Base-by-base conservation (phyloP, 2,113 vertebrate species). In the Athene noctua region DNA sequence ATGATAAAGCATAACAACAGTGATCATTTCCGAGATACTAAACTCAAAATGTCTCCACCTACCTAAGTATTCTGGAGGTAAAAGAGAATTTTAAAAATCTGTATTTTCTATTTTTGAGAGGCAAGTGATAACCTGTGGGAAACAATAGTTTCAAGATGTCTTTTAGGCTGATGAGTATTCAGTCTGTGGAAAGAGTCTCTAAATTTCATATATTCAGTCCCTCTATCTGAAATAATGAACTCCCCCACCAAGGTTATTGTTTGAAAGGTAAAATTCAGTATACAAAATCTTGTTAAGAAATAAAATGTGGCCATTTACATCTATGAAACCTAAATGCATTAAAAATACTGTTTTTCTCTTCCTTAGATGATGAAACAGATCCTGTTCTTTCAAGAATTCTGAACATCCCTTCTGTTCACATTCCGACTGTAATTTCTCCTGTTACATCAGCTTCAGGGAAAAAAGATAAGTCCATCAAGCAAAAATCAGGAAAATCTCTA, bases 361-460 rank as follows among this genome's bases (percentile, higher is more conserved):
- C 84, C 29, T 49, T 93, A 96, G 80, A 67, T 98, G 98, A 98
- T 65, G 84, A 96, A 26, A 92, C 70, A 17, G 96, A 96, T 77
- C 87, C 91, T 36, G 11, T 83, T 25, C 91, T 98, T 88, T 96
- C 83, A 92, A 57, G 87, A 62, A 97, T 98, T 96, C 58, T 98
- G 96, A 91, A 94, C 42, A 93, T 98, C 58, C 98, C 97, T 55
- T 98, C 97, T 70, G 89, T 95, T 38, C 93, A 96, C 36, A 68
- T 62, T 72, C 92, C 97, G 0, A 98, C 97, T 2, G 2, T 96
- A 71, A 8, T 96, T 90, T 25, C 92, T 80, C 11, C 88, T 17
- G 17, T 40, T 13, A 51, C 82, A 20, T 47, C 97, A 38, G 80
- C 38, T 46, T 80, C 83, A 7, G 85, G 86, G 20, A 98, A 97